Conservation (phyloP, 2,797 vertebrate genomes). For the Enteromius anoplus region DNA sequence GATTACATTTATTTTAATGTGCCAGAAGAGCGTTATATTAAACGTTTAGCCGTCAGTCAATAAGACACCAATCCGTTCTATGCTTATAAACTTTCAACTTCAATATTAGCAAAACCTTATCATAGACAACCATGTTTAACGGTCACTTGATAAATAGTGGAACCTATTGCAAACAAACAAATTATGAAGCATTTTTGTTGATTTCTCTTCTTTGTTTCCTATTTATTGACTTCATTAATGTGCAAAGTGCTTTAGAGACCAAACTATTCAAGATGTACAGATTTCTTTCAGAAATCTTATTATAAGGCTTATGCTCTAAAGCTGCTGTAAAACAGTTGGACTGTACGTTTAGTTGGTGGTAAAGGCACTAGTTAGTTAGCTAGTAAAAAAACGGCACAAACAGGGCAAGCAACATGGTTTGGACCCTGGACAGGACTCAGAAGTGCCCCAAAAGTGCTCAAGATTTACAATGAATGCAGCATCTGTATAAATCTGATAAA, state of each 20-base stretch:
- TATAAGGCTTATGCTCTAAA: not conserved
- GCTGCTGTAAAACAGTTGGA: not conserved
- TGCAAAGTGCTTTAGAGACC: not conserved
- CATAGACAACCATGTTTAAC: not conserved
- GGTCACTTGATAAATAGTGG: not conserved
- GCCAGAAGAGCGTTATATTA: not conserved
- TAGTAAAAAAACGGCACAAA: not conserved
- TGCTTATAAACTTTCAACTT: not conserved
- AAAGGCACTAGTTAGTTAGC: not conserved
- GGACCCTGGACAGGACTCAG: not conserved
- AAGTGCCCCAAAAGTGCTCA: not conserved
- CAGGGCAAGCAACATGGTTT: not conserved
- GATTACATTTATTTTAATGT: not conserved
- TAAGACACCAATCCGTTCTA: not conserved
- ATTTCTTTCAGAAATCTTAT: not conserved
- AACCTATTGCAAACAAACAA: not conserved
- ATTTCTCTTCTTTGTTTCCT: not conserved
- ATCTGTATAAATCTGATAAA: not conserved
- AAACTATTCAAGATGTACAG: not conserved
- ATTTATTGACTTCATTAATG: not conserved
- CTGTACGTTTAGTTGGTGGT: not conserved
- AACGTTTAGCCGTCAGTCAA: not conserved
- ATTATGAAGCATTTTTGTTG: not conserved
- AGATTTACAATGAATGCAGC: not conserved
- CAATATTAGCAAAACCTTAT: not conserved